A percentile compares a stretch with the other conserved stretches of the same genome.
These are phyloP conservation scores for Ahaetulla prasina DNA, from an alignment of 2,113 vertebrate species.

Conservation along the genomic window DNA sequence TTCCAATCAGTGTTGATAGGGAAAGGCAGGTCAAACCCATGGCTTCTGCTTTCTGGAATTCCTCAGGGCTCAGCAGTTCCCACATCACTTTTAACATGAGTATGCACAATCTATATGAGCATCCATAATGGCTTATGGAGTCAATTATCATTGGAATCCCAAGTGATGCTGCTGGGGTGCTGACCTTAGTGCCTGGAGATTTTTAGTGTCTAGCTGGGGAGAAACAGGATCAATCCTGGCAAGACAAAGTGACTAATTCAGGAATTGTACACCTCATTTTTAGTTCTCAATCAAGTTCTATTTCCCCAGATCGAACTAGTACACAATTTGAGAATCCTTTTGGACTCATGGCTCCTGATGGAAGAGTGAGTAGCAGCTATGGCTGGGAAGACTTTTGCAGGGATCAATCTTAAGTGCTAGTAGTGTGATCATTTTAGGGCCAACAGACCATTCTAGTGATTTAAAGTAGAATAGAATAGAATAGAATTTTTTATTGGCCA, in stretches of 20 bases:
- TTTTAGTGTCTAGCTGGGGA: background rate
- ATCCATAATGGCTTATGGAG: background rate
- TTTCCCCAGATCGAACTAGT: background rate
- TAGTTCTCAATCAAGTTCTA: background rate
- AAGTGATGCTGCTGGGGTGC: background rate
- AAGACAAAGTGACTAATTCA: background rate
- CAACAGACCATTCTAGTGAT: background rate
- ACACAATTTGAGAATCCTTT: background rate
- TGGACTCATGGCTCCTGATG: background rate
- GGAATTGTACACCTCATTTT: background rate
- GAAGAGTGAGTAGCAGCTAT: background rate
- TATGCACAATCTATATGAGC: background rate
- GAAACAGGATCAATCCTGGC: background rate
- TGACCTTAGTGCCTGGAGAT: background rate
- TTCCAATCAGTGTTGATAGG: background rate
- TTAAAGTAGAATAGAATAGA: no score
- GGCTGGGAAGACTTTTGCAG: background rate
- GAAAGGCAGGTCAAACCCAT: background rate
- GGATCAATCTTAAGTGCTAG: background rate
- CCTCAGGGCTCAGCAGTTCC: background rate
- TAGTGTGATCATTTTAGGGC: background rate
- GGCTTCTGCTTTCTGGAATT: background rate
- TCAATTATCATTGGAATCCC: background rate
- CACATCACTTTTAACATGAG: background rate
- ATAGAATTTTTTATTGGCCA: no score